Evolutionary conservation across 2,113 vertebrate genomes (phyloP), one percentile per base, ranked within the genome.

Genomic region (Lepidothrix coronata): DNA sequence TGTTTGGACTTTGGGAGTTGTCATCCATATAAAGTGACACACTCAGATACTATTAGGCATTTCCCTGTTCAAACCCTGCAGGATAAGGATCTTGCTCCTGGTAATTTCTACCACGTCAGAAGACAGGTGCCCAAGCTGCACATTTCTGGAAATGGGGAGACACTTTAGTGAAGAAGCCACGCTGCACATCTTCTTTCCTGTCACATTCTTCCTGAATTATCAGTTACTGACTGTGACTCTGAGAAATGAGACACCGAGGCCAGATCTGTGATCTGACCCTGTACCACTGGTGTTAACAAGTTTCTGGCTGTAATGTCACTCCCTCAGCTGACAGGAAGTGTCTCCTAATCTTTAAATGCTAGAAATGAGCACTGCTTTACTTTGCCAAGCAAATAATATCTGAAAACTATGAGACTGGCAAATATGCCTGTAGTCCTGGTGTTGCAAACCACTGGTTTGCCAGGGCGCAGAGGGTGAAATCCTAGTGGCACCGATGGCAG

Each of bases 31-130:
- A 14, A 84, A 88, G 43, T 67, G 59, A 51, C 52, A 51, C 9
- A 9, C 43, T 51, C 1, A 0, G 23, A 24, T 74, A 35, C 39
- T 80, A 10, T 73, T 88, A 0, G 0, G 18, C 33, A 24, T 76
- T 89, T 80, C 39, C n/a, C 13, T 79, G 37, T 44, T 70, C 86
- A 90, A 49, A 62, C 18, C 18, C 22, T 55, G 51, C 35, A 90
- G 51, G 23, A 59, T 79, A 61, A 72, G 51, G 33, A 15, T 74
- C 20, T 81, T 39, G 14, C 55, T 67, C 22, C 21, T 51, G n/a
- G 3, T 63, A 14, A 83, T 65, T 82, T 52, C 62, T 23, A 65
- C 35, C 13, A 5, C 49, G 15, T 8, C 49, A 73, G 76, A 76
- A 57, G 27, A 81, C 88, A 85, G 27, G 54, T 75, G 33, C 62